phyloP scores from a whole-genome alignment of 1,140 invertebrate genomes.

The Scaptomyza graminum region DNA sequence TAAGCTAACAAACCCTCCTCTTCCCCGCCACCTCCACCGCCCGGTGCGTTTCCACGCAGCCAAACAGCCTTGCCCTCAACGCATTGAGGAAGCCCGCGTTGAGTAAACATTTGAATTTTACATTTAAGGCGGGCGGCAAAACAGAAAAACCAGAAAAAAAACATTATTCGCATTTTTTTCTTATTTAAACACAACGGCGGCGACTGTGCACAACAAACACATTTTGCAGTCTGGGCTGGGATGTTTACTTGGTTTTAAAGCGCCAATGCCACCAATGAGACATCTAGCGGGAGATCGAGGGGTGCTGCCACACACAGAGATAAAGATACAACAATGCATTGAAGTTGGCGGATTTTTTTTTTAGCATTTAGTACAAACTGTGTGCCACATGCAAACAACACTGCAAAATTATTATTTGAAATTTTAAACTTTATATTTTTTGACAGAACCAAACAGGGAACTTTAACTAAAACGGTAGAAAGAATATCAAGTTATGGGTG shows the following conservation, averaged over 20 bases:
- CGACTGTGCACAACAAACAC: conserved; percentile 74
- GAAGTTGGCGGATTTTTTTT: conserved; percentile 67
- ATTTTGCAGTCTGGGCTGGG: conserved; percentile 48
- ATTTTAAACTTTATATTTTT: conserved; percentile 66
- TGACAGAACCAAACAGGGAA: conserved; percentile 58
- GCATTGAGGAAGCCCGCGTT: conserved; percentile 69
- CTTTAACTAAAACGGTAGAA: conserved; percentile 57
- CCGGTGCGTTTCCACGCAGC: conserved; percentile 8
- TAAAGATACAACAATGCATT: conserved; percentile 75
- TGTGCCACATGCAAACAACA: conserved; percentile 73
- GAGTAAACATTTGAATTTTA: conserved; percentile 82
- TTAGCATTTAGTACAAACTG: conserved; percentile 67
- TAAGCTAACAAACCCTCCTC: conserved; percentile 38
- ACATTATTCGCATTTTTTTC: conserved; percentile 69
- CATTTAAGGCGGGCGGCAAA: conserved; percentile 74
- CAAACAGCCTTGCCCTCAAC: conserved; percentile 45
- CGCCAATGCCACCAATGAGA: conserved; percentile 64
- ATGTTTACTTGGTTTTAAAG: conserved; percentile 72
- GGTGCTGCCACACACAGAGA: conserved; percentile 31
- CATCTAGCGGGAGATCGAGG: not conserved
- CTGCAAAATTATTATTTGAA: conserved; percentile 38
- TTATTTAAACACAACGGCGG: conserved; percentile 80
- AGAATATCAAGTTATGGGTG: not conserved
- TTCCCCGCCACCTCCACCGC: not conserved
- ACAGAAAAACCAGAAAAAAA: conserved; percentile 33